These are phyloP conservation scores for Falco punctatus DNA, from an alignment of 2,113 vertebrate genomes.

Conservation along the genomic window DNA sequence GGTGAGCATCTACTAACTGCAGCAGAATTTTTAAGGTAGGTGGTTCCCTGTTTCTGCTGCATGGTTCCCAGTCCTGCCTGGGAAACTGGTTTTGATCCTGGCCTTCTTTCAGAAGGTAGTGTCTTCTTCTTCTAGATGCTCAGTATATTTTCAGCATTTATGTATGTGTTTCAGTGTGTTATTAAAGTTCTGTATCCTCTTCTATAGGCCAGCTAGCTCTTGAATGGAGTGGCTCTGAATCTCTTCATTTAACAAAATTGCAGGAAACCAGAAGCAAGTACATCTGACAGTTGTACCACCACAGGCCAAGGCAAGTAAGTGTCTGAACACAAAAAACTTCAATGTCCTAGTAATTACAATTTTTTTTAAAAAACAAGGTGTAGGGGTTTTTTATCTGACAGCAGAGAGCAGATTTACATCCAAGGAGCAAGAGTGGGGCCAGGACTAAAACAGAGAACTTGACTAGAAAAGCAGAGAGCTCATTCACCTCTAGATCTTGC, in stretches of 20 bases:
- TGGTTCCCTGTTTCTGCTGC: background rate
- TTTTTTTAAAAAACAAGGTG: background rate
- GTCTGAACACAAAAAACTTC: rapidly evolving
- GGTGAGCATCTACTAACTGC: background rate
- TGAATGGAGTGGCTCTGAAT: background rate
- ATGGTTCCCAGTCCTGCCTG: background rate
- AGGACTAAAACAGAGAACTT: background rate
- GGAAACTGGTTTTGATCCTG: background rate
- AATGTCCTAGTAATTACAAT: background rate
- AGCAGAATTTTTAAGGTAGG: background rate
- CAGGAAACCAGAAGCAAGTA: background rate
- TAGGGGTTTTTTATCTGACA: background rate
- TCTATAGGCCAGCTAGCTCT: background rate
- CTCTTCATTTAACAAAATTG: background rate
- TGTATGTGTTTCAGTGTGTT: background rate
- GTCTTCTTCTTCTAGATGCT: background rate
- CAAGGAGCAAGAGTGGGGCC: background rate
- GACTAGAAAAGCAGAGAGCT: background rate
- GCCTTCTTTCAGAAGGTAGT: background rate
- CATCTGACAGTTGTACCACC: background rate
- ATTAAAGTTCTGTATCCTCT: background rate
- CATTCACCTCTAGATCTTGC: background rate
- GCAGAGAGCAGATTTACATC: background rate
- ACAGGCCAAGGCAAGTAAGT: background rate
- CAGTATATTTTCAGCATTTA: background rate